Evolutionary conservation across 2,113 vertebrate genomes (phyloP), one percentile per base, ranked within the genome.

Genomic region (Acanthisitta chloris): DNA sequence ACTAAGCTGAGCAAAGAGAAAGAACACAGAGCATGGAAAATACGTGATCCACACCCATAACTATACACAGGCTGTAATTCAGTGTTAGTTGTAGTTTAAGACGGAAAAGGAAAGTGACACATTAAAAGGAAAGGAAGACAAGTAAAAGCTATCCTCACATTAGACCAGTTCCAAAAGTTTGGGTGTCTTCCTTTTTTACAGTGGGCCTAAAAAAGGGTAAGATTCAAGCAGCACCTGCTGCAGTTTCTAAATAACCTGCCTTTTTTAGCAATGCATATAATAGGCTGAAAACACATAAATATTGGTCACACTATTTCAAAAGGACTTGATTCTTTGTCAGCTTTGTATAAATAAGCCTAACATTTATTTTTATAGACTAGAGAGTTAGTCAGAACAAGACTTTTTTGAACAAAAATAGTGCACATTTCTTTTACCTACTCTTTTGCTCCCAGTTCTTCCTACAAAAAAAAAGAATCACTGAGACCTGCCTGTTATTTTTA

Each of bases 51-150:
- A 80, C 65, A 83, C 64, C 85, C 80, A 8, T 29, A 67, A 71
- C 51, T 65, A 19, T 81, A 96, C 31, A 70, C 54, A 81, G 58
- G 24, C 48, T 93, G 59, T 57, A 88, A 86, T 90, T 93, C 74
- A 70, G 55, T 12, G 33, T 31, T 76, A 84, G 48, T 26, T 61
- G 19, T 23, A 76, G 45, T 69, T 69, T 94, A 74, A 61, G 72
- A 78, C 6, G 8, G 61, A 90, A 94, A 89, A 86, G 73, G 81
- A 94, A 97, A 90, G 2, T 5, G 61, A 74, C 21, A 62, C 48
- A 46, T 65, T 86, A 42, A 89, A 94, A 93, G 78, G 72, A 81
- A 82, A 83, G 62, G 49, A 82, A 95, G 74, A 65, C 46, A 78
- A 86, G 38, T 66, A 85, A 92, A 94, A 96, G 26, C 51, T 61